phyloP scores from a whole-genome alignment of 2,797 vertebrate species.

The Sarcophilus harrisii region DNA sequence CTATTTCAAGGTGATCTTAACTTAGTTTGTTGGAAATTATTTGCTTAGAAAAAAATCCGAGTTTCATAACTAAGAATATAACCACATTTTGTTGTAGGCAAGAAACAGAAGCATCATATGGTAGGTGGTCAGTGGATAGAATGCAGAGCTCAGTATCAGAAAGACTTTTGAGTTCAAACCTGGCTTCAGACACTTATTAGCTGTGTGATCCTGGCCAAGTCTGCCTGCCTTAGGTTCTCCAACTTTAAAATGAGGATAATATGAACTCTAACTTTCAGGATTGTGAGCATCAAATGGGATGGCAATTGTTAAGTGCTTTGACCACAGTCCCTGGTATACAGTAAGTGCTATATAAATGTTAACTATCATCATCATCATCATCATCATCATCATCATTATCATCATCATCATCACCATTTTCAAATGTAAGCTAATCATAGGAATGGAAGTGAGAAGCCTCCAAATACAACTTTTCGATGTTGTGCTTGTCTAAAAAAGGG shows the following conservation, averaged over 20 bases:
- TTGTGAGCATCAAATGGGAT: neutral
- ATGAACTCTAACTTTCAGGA: neutral
- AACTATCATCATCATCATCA: neutral
- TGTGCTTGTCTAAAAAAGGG: neutral
- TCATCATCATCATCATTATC: neutral
- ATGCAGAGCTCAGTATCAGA: neutral
- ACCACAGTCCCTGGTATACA: neutral
- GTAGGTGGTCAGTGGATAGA: neutral
- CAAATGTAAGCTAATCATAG: neutral
- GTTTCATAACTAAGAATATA: slow-evolving; percentile 30
- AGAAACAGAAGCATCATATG: neutral
- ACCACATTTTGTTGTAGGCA: neutral
- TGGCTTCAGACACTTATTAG: neutral
- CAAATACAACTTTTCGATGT: neutral
- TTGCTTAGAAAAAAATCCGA: neutral
- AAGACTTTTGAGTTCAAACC: neutral
- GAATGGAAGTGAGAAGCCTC: neutral
- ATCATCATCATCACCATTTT: neutral
- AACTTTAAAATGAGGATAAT: neutral
- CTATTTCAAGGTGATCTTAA: slow-evolving; percentile 42
- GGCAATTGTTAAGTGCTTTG: neutral
- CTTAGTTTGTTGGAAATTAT: slow-evolving; percentile 19
- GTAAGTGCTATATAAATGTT: neutral
- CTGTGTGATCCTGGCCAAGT: neutral
- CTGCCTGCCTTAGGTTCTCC: neutral